These are phyloP conservation scores for Drosophila kambysellisi DNA, from an alignment of 2,888 invertebrate genomes.

Conservation along the genomic window DNA sequence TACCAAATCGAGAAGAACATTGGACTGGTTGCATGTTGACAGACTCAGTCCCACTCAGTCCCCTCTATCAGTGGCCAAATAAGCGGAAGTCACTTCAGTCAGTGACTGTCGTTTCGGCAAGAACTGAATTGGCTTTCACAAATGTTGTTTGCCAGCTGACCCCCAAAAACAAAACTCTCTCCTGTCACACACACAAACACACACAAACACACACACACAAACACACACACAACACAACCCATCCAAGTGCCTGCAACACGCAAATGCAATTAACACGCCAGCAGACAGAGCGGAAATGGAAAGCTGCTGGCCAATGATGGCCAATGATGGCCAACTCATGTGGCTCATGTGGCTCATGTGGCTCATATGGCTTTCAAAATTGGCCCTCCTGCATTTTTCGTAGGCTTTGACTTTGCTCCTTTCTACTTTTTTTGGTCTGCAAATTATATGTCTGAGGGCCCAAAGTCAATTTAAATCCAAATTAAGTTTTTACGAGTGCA, in stretches of 20 bases:
- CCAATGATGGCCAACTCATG: slow-evolving; percentile 8
- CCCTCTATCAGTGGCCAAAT: slow-evolving; percentile 15
- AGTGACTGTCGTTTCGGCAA: slow-evolving; percentile 36
- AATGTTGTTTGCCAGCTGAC: slow-evolving; percentile 69
- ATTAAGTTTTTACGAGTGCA: slow-evolving; percentile 67
- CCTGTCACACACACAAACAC: background rate
- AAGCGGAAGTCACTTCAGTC: slow-evolving; percentile 74
- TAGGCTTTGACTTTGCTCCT: slow-evolving; percentile 15
- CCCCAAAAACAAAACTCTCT: slow-evolving; percentile 62
- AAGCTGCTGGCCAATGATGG: slow-evolving; percentile 44
- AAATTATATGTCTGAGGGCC: slow-evolving; percentile 65
- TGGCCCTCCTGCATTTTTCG: slow-evolving; percentile 29
- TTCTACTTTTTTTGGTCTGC: slow-evolving; percentile 13
- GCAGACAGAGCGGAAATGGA: slow-evolving; percentile 78
- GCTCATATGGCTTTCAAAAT: slow-evolving; percentile 34
- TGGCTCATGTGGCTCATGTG: slow-evolving; percentile 10
- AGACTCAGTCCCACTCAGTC: slow-evolving; percentile 10
- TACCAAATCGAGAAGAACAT: slow-evolving; percentile 39
- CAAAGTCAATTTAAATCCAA: slow-evolving; percentile 73
- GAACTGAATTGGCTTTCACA: slow-evolving; percentile 67
- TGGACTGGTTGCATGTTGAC: slow-evolving; percentile 54
- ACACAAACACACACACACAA: background rate
- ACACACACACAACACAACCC: slow-evolving; percentile 12
- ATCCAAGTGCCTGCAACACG: slow-evolving; percentile 69
- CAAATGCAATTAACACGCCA: slow-evolving; percentile 81